A percentile compares a stretch with the other conserved stretches of the same genome.
Conservation (phyloP, 2,113 vertebrate genomes). For the Microcebus ravelobensis region DNA sequence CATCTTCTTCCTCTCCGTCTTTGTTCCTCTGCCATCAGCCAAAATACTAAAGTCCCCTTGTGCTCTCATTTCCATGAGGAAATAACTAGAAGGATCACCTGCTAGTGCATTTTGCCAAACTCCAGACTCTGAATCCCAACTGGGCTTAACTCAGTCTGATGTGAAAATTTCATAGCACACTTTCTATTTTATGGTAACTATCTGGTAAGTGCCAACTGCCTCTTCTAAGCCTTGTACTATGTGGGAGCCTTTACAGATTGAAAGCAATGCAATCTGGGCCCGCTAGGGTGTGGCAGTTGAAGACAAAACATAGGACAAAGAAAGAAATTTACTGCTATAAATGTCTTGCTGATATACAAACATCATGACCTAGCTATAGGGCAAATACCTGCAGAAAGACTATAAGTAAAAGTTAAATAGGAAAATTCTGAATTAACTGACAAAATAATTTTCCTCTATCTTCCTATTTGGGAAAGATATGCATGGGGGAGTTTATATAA, state of each 20-base stretch:
- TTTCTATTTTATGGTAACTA: background rate
- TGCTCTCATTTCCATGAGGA: background rate
- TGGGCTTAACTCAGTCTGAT: background rate
- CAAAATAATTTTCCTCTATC: background rate
- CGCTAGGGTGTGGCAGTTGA: background rate
- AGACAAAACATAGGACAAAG: background rate
- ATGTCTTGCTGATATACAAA: background rate
- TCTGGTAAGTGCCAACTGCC: background rate
- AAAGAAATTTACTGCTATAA: background rate
- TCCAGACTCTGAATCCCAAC: background rate
- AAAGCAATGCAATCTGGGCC: background rate
- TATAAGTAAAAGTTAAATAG: background rate
- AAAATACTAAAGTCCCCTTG: background rate
- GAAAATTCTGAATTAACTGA: background rate
- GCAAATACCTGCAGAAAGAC: background rate
- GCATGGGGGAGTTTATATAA: background rate
- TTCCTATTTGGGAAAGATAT: background rate
- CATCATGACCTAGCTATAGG: background rate
- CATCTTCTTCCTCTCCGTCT: background rate
- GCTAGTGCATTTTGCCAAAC: background rate
- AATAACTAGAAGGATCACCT: background rate
- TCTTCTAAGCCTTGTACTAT: background rate
- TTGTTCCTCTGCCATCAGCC: background rate
- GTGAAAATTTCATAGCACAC: background rate
- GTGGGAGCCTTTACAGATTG: background rate